These are phyloP conservation scores for Xylophagus ater DNA, from an alignment of 2,888 invertebrate species.

Conservation along the genomic window DNA sequence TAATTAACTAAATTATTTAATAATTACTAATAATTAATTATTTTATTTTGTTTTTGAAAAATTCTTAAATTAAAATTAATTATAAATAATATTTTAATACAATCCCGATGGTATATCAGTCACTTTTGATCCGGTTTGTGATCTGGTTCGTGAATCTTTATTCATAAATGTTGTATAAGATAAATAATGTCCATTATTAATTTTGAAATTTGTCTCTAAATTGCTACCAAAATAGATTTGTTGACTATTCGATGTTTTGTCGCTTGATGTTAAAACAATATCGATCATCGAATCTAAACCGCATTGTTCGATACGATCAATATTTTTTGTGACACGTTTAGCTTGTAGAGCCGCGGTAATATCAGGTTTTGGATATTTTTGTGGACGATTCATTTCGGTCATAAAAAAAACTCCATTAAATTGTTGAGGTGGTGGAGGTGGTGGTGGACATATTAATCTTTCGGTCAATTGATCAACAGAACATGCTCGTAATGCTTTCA, in stretches of 20 bases:
- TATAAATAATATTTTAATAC: conserved; percentile 39
- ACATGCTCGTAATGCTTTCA: conserved; percentile 33
- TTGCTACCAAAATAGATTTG: conserved; percentile 36
- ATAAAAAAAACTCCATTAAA: conserved; percentile 51
- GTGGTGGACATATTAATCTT: conserved; percentile 20
- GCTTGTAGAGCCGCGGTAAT: conserved; percentile 46
- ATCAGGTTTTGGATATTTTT: conserved; percentile 39
- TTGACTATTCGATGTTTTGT: conserved; percentile 35
- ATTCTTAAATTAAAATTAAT: neutral
- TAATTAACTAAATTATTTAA: too few species aligned
- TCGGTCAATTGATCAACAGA: conserved; percentile 26
- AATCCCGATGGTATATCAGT: conserved; percentile 64
- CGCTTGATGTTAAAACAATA: conserved; percentile 53
- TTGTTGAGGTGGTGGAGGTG: conserved; percentile 30
- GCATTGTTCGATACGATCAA: conserved; percentile 61
- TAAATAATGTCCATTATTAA: conserved; percentile 12
- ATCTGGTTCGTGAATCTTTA: conserved; percentile 26
- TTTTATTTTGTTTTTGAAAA: neutral
- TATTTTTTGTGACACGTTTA: conserved; percentile 57
- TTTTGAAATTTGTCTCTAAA: conserved; percentile 26
- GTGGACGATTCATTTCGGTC: conserved; percentile 42
- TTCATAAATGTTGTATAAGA: too few species aligned
- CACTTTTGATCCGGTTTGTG: conserved; percentile 47
- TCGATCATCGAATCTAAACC: conserved; percentile 61
- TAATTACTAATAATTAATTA: neutral